A percentile compares a stretch with the other conserved stretches of the same genome.
Evolutionary conservation across 2,113 vertebrate species (phyloP).

Genomic region (Halcyon senegalensis): DNA sequence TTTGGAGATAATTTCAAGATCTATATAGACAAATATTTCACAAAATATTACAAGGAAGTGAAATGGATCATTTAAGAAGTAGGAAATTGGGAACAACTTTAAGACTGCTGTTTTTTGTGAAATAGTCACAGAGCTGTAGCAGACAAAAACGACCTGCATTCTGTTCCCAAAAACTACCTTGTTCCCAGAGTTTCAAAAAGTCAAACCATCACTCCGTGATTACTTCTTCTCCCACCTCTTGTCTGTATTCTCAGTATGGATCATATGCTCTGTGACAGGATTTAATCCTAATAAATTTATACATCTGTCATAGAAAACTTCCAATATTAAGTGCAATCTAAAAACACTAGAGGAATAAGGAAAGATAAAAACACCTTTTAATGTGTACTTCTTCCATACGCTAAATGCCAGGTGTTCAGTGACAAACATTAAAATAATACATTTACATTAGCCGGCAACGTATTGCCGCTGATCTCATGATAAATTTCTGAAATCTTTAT

Average conservation of each 20-base stretch:
- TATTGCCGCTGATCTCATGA: neutral
- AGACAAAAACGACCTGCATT: neutral
- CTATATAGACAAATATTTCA: neutral
- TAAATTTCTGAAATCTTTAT: neutral
- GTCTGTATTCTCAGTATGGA: neutral
- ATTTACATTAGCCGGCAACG: neutral
- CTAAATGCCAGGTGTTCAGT: neutral
- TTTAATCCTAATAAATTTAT: neutral
- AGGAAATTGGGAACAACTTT: neutral
- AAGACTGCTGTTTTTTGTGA: neutral
- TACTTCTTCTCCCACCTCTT: neutral
- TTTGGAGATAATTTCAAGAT: neutral
- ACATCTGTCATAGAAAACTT: neutral
- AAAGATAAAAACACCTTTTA: neutral
- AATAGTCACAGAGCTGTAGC: neutral
- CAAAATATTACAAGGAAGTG: neutral
- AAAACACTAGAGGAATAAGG: neutral
- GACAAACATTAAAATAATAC: neutral
- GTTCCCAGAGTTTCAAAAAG: neutral
- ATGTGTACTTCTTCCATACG: neutral
- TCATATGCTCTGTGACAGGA: neutral
- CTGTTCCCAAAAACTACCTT: neutral
- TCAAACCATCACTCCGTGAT: neutral
- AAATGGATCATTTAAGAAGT: neutral
- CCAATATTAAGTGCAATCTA: neutral